These are phyloP conservation scores for Aegithalos caudatus DNA, from an alignment of 2,113 vertebrate species.

Conservation along the genomic window DNA sequence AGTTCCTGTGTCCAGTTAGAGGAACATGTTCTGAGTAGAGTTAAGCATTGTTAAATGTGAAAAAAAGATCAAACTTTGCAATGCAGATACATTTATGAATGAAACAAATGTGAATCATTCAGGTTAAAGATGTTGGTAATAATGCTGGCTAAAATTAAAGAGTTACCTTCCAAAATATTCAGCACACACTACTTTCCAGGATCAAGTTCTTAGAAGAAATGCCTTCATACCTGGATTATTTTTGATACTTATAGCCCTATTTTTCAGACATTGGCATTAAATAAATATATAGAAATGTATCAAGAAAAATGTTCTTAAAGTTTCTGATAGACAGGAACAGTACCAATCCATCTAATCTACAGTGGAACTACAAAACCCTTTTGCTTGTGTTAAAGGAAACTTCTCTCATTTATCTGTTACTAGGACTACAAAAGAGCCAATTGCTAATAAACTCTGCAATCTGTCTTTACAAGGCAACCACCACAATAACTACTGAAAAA, in stretches of 20 bases:
- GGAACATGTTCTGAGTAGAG: conserved; percentile 9
- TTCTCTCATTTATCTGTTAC: not conserved
- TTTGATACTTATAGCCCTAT: not conserved
- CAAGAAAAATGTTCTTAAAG: not conserved
- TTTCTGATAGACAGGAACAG: not conserved
- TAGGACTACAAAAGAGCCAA: not conserved
- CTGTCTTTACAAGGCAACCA: not conserved
- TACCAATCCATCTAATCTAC: not conserved
- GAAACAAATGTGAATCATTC: not conserved
- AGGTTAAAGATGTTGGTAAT: not conserved
- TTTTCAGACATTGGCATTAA: not conserved
- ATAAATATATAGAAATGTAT: not conserved
- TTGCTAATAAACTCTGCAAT: not conserved
- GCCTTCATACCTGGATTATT: not conserved
- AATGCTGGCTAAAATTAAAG: not conserved
- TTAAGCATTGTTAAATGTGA: conserved; percentile 5
- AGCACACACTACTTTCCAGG: not conserved
- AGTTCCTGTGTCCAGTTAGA: conserved; percentile 19
- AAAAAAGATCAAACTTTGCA: conserved; percentile 11
- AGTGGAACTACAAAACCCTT: not conserved
- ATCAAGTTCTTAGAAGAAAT: not conserved
- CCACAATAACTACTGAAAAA: not conserved
- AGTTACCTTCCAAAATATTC: not conserved
- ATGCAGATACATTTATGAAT: not conserved
- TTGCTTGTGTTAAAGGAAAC: not conserved